A percentile compares a stretch with the other conserved stretches of the same genome.
Conservation (phyloP, 2,888 invertebrate species). For the Lapara coniferarum region DNA sequence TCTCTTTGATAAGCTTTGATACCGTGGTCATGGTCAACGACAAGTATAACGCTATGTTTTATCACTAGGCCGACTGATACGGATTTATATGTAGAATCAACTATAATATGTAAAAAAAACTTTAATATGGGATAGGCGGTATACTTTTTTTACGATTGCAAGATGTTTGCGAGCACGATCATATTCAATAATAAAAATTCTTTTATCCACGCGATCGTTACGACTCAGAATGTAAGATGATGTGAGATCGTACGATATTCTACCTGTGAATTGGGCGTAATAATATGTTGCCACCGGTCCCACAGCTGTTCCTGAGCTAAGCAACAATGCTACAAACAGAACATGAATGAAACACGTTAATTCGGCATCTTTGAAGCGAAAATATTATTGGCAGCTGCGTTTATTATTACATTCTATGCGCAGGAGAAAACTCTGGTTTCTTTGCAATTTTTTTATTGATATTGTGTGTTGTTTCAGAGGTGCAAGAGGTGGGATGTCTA, state of each 20-base stretch:
- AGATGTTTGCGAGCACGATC: neutral
- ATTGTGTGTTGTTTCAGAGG: constrained; percentile 67
- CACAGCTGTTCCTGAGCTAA: constrained; percentile 69
- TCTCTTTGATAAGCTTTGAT: constrained; percentile 5
- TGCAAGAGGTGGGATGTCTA: constrained; percentile 75
- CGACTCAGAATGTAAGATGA: constrained; percentile 39
- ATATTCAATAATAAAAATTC: constrained; percentile 15
- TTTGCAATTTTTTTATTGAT: constrained; percentile 34
- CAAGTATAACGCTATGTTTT: neutral
- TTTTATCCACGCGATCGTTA: constrained; percentile 41
- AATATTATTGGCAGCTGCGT: constrained; percentile 29
- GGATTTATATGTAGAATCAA: neutral
- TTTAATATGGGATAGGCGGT: neutral
- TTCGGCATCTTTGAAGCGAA: constrained; percentile 52
- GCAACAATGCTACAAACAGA: no score
- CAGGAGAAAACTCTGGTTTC: constrained; percentile 28
- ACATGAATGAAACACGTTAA: constrained; percentile 54
- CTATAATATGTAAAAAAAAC: no score
- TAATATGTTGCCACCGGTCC: constrained; percentile 53
- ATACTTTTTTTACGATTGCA: constrained; percentile 1
- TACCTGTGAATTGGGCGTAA: constrained; percentile 62
- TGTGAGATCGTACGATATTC: constrained; percentile 59
- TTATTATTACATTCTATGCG: constrained; percentile 30
- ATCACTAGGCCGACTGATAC: neutral
- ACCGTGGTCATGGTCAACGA: neutral